These are phyloP conservation scores for Caranx melampygus DNA, from an alignment of 2,113 vertebrate species.

Conservation along the genomic window DNA sequence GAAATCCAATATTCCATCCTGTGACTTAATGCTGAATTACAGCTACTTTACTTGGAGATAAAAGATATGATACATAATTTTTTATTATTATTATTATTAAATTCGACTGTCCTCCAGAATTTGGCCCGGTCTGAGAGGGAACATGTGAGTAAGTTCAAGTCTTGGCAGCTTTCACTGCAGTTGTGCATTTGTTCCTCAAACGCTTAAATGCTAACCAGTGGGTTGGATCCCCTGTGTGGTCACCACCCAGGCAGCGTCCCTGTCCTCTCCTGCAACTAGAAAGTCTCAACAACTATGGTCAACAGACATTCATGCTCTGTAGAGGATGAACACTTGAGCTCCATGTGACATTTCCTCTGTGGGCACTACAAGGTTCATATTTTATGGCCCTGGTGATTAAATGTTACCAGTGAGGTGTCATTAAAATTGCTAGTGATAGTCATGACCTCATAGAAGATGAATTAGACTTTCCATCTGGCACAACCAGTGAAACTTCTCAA, in stretches of 20 bases:
- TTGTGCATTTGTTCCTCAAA: constrained; percentile 38
- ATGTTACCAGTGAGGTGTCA: background rate
- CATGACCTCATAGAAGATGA: background rate
- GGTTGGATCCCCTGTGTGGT: constrained; percentile 22
- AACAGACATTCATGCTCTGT: background rate
- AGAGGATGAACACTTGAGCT: background rate
- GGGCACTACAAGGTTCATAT: background rate
- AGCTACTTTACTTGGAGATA: background rate
- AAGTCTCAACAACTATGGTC: background rate
- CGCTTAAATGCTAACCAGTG: constrained; percentile 28
- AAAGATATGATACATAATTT: constrained; percentile 1
- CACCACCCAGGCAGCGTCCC: constrained; percentile 13
- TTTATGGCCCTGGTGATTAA: background rate
- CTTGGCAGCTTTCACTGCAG: constrained; percentile 18
- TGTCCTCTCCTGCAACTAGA: background rate
- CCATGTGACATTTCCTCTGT: background rate
- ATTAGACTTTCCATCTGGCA: background rate
- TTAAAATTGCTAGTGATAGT: background rate
- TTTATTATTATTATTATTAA: background rate
- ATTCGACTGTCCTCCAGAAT: background rate
- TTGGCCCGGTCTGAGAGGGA: constrained; percentile 8
- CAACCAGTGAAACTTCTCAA: background rate
- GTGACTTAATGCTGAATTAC: background rate
- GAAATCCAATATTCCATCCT: background rate
- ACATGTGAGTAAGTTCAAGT: constrained; percentile 22